phyloP scores from a whole-genome alignment of 2,113 vertebrate species.

The Gila orcuttii region DNA sequence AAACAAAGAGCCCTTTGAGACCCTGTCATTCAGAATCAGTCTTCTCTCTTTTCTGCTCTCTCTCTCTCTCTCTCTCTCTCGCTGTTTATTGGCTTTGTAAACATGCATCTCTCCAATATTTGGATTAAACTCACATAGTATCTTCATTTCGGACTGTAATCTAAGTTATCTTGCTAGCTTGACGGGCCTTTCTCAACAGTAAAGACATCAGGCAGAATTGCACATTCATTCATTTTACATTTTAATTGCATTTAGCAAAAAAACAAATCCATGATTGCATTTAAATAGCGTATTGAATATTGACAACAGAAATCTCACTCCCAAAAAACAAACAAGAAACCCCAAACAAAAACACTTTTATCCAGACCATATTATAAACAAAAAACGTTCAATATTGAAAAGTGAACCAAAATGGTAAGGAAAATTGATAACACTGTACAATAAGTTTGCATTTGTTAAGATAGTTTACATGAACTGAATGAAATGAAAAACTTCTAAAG shows the following conservation, averaged over 20 bases:
- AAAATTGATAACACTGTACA: background rate
- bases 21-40: constrained; percentile 79
- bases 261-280: background rate
- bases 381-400: background rate
- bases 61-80: background rate
- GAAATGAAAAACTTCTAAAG: too few relatives aligned
- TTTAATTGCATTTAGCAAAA: constrained; percentile 16
- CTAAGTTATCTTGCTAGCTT: background rate
- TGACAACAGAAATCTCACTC: background rate
- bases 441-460: background rate
- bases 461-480: background rate
- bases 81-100: background rate
- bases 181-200: background rate
- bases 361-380: background rate
- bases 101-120: background rate
- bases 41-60: background rate
- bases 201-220: background rate
- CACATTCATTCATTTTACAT: background rate
- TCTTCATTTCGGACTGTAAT: background rate
- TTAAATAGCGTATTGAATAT: constrained; percentile 9
- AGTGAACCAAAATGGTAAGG: background rate
- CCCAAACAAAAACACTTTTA: background rate
- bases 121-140: background rate
- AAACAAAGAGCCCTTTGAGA: constrained; percentile 79
- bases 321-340: background rate